Evolutionary conservation across 2,113 vertebrate genomes (phyloP), one percentile per base, ranked within the genome.

Genomic region (Oncorhynchus masou): DNA sequence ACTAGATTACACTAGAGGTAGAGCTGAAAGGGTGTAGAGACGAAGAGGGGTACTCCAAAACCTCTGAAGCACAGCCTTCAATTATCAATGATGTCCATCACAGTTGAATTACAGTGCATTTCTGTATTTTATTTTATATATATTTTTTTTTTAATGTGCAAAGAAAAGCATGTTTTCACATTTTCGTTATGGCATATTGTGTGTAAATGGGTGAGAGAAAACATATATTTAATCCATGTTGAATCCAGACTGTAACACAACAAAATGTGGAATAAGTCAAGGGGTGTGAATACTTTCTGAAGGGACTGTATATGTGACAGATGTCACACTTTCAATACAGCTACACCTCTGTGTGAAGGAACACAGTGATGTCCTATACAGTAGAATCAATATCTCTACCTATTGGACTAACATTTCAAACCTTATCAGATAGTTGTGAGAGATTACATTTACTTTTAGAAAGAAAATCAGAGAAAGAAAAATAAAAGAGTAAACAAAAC

Each of bases 401-500:
- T 0, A 3, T 45, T 45, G 9, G 39, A 12, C 39, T 11, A 71
- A 22, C 51, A 19, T 24, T 12, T 74, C 9, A 54, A 15, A 77
- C 29, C 51, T 70, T 69, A 67, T 75, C 27, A 73, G 48, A 49
- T n/a, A 64, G 20, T 12, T 64, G 24, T 22, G 20, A 24, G 24
- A 64, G 24, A 24, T 67, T 57, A 75, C 68, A 67, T 15, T 51
- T 22, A 27, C 65, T 45, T 70, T 57, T 19, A 79, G 84, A 84
- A 25, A 39, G 65, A 25, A 79, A 39, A 49, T 54, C 27, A 69
- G 80, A 74, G 79, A 2, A 65, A 72, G 5, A 48, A 76, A 78
- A 77, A 79, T 79, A 81, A 70, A 77, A 72, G 5, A 24, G 25
- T 80, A 79, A 83, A 84, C 86, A 85, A 76, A 66, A 78, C 80